Percentiles rank a stretch among this genome's conserved stretches.
Evolutionary conservation across 2,113 vertebrate genomes (phyloP).

Genomic region (Ochotona curzoniae): DNA sequence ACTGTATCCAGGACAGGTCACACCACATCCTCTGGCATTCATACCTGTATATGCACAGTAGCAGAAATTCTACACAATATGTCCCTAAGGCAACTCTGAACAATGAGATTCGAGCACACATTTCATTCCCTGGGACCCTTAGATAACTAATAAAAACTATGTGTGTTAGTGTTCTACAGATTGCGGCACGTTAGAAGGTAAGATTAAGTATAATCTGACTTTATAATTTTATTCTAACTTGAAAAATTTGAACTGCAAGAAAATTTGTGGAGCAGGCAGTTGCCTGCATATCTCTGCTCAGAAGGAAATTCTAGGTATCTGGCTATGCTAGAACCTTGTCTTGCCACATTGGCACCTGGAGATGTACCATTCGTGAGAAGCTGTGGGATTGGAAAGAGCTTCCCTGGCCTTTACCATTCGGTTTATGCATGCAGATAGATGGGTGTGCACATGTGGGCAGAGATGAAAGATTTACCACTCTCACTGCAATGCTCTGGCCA

Average conservation of each 20-base stretch:
- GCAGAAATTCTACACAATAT: background rate
- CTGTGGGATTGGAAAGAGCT: background rate
- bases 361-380: background rate
- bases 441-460: background rate
- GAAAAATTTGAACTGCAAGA: background rate
- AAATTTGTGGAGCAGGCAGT: background rate
- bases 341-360: background rate
- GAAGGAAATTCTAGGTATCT: background rate
- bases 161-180: background rate
- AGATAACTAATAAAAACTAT: accelerated
- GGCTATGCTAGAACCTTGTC: background rate
- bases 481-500: background rate
- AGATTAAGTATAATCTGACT: background rate
- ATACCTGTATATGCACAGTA: background rate
- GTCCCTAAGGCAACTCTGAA: background rate
- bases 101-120: background rate
- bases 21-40: background rate
- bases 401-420: background rate
- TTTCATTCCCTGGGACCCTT: background rate
- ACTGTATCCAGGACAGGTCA: background rate
- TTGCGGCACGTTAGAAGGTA: background rate
- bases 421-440: background rate
- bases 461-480: background rate
- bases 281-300: background rate
- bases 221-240: background rate